Evolutionary conservation across 2,113 vertebrate genomes (phyloP), one percentile per base, ranked within the genome.

Genomic region (Takifugu bimaculatus): DNA sequence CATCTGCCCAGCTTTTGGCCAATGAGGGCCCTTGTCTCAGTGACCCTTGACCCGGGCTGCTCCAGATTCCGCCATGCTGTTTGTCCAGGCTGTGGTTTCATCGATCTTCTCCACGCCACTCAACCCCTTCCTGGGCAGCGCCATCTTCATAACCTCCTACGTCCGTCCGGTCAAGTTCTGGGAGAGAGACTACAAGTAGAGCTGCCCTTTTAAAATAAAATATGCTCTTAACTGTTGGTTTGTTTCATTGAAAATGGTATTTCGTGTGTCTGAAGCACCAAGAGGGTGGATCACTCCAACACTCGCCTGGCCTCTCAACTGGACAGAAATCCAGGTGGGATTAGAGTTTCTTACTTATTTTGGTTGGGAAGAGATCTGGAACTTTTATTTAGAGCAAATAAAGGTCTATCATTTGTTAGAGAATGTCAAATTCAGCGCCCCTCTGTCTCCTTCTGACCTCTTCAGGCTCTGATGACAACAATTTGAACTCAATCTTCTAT

Each of bases 401-500:
- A 27, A 27, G 1, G 26, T 27, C 26, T 27, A 3, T 13, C 26
- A 13, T 27, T 1, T 48, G 50, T 26, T 45, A 4, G 29, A 9
- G 13, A 6, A 14, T 15, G 29, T 2, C 4, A 2, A 44, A 57
- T 9, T 25, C 47, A 26, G 20, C 28, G 13, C 12, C 20, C 4
- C 0, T 26, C n/a, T 63, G 43, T 20, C 44, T 28, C 49, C 43
- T 9, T 48, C 63, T 20, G 20, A 20, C 20, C 20, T 39, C 48
- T 5, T 15, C 44, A 96, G 94, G 94, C 20, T 93, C 93, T 0
- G 94, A 95, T 0, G 94, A 95, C 86, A 95, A 95, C 86, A 95
- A 95, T 63, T 79, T 95, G 70, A 96, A 95, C 87, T 96, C 94
- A 43, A 96, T 95, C 72, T 96, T 96, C 83, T 95, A 95, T 0